Evolutionary conservation across 2,113 vertebrate genomes (phyloP).

Genomic region (Carassius gibelio): DNA sequence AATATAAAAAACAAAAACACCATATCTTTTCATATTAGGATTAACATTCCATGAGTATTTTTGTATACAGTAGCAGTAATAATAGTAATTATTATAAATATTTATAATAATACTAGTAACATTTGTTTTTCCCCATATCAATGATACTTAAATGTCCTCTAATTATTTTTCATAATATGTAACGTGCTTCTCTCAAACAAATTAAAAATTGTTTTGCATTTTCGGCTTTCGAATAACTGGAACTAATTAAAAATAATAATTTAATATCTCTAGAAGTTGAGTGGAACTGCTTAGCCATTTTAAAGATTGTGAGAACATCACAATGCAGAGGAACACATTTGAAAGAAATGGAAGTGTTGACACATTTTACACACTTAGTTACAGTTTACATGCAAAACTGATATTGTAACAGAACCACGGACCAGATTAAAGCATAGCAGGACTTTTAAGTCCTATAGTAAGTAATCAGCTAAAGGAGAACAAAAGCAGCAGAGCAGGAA

Average conservation of each 20-base stretch:
- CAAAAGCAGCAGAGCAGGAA: conserved; percentile 6
- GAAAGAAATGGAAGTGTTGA: not conserved
- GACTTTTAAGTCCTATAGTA: not conserved
- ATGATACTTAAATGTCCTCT: not conserved
- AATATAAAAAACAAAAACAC: not conserved
- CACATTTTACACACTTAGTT: not conserved
- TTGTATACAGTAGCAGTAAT: not conserved
- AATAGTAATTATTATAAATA: not conserved
- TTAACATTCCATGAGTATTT: too few relatives aligned
- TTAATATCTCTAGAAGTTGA: not conserved
- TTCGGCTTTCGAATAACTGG: not conserved
- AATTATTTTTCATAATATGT: not conserved
- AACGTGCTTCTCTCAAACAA: not conserved
- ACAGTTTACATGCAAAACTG: not conserved
- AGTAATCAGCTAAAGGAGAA: not conserved
- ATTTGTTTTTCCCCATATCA: not conserved
- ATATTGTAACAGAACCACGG: not conserved
- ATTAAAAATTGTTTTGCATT: not conserved
- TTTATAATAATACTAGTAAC: not conserved
- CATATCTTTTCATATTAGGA: not conserved
- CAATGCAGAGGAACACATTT: not conserved
- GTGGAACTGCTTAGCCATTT: not conserved
- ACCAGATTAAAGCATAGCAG: not conserved
- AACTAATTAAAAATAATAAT: not conserved
- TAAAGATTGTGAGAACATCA: not conserved